A percentile compares a stretch with the other conserved stretches of the same genome.
Conservation (phyloP, 1,140 invertebrate genomes). For the Cylas formicarius region DNA sequence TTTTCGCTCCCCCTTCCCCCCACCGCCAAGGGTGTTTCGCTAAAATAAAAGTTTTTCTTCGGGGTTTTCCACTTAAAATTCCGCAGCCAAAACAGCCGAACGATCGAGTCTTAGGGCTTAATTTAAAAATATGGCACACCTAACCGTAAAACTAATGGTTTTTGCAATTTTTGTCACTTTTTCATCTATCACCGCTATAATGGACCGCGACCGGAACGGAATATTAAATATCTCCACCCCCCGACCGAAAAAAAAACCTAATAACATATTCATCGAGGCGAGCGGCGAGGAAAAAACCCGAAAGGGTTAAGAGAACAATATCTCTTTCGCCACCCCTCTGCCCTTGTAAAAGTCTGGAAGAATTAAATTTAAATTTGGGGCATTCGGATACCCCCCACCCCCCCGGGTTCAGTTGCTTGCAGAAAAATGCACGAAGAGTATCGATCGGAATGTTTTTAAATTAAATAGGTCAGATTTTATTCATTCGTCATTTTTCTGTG, state of each 20-base stretch:
- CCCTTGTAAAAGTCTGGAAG: conserved; percentile 19
- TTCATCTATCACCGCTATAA: conserved; percentile 25
- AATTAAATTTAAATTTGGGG: too few relatives aligned
- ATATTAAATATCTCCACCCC: conserved; percentile 12
- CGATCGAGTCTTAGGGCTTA: conserved; percentile 16
- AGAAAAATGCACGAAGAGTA: too few relatives aligned
- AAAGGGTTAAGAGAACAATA: conserved; percentile 21
- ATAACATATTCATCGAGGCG: conserved; percentile 22
- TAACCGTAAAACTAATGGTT: conserved; percentile 24
- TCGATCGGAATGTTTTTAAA: too few relatives aligned
- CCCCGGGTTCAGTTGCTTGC: too few relatives aligned
- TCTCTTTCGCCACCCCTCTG: conserved; percentile 15
- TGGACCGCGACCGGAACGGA: conserved; percentile 5
- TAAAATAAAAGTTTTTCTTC: too few relatives aligned
- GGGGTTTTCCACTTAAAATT: conserved; percentile 18
- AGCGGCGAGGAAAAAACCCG: conserved; percentile 16
- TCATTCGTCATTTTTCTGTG: too few relatives aligned
- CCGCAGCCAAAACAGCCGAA: conserved; percentile 4
- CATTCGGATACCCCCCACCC: too few relatives aligned
- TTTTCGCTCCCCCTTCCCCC: too few relatives aligned
- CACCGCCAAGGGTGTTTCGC: too few relatives aligned
- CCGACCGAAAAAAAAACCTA: conserved; percentile 10
- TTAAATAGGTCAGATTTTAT: too few relatives aligned
- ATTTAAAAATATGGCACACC: conserved; percentile 21
- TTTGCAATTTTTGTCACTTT: conserved; percentile 24